Conservation (phyloP, 2,113 vertebrate genomes). For the Heliornis fulica region DNA sequence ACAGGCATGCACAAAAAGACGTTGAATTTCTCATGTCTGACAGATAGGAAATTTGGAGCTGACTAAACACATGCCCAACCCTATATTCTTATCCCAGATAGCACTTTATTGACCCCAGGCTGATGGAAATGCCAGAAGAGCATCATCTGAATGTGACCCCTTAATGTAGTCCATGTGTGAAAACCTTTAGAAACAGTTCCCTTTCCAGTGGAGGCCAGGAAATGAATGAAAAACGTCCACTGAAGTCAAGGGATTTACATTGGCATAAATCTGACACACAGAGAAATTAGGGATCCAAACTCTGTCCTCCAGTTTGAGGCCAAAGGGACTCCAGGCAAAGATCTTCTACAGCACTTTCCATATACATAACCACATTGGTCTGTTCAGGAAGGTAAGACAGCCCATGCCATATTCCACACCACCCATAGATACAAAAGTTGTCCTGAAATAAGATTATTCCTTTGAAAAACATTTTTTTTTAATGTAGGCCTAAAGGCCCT, state of each 20-base stretch:
- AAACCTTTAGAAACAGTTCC: constrained; percentile 31
- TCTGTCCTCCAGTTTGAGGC: background rate
- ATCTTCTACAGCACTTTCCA: background rate
- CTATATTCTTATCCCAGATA: constrained; percentile 25
- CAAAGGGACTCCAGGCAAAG: background rate
- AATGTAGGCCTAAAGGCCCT: background rate
- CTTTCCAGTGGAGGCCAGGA: constrained; percentile 41
- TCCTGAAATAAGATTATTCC: background rate
- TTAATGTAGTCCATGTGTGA: constrained; percentile 67
- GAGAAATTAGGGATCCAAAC: constrained; percentile 10
- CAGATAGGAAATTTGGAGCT: constrained; percentile 54
- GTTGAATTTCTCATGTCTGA: constrained; percentile 54
- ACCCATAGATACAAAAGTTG: background rate
- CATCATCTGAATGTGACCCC: constrained; percentile 56
- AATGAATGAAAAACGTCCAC: constrained; percentile 42
- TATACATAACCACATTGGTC: background rate
- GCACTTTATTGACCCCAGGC: constrained; percentile 50
- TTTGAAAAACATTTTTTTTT: background rate
- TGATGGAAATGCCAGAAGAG: constrained; percentile 64
- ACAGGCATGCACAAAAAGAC: constrained; percentile 15
- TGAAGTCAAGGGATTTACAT: constrained; percentile 51
- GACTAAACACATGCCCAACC: constrained; percentile 41
- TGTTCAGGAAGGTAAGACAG: background rate
- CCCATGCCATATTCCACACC: background rate
- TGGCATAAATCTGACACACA: constrained; percentile 47